A percentile compares a stretch with the other conserved stretches of the same genome.
phyloP scores from a whole-genome alignment of 2,888 invertebrate genomes.

The Papilio demoleus region DNA sequence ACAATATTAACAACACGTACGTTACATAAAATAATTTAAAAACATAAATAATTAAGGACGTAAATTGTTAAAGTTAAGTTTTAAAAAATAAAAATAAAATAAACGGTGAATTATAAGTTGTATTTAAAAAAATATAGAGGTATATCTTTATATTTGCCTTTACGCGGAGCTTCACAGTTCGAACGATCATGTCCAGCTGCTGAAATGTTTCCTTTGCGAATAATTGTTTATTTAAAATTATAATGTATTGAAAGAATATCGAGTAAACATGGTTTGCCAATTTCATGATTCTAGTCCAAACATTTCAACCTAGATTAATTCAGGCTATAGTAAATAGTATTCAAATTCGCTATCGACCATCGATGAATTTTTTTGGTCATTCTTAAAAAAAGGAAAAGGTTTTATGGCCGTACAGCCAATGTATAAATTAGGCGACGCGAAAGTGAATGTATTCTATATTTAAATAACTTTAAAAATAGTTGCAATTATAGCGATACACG shows the following conservation, averaged over 20 bases:
- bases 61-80: no score
- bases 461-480: slow-evolving; percentile 26
- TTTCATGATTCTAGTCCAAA: slow-evolving; percentile 25
- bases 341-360: neutral
- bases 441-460: slow-evolving; percentile 27
- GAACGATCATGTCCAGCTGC: slow-evolving; percentile 20
- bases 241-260: slow-evolving; percentile 35
- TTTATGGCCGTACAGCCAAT: neutral
- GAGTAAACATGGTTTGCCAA: slow-evolving; percentile 31
- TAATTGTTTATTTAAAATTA: slow-evolving; percentile 38
- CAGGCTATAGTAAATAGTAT: slow-evolving; percentile 30
- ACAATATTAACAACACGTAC: no score
- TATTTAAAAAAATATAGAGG: neutral
- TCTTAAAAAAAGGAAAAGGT: slow-evolving; percentile 23
- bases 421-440: neutral
- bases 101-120: no score
- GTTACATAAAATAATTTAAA: no score
- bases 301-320: slow-evolving; percentile 26
- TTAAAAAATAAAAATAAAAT: no score
- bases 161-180: neutral
- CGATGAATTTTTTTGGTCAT: slow-evolving; percentile 19
- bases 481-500: slow-evolving; percentile 23
- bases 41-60: no score
- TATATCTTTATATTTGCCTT: slow-evolving; percentile 7
- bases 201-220: slow-evolving; percentile 1